Conservation (phyloP, 2,113 vertebrate species). For the Sander vitreus region DNA sequence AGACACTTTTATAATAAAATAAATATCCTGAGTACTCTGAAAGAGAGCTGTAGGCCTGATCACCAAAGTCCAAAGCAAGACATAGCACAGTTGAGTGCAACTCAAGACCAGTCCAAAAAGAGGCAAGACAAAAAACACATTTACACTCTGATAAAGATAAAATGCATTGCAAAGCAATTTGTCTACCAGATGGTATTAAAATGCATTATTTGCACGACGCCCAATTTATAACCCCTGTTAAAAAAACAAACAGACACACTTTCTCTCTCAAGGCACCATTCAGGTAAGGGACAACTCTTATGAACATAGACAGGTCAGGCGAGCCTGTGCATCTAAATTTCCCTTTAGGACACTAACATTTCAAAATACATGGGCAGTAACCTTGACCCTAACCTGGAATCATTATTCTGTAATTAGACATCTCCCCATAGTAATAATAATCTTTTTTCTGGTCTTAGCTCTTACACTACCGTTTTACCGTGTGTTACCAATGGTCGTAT, state of each 20-base stretch:
- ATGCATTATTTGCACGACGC: not conserved
- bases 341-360: constrained; percentile 5
- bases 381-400: constrained; percentile 27
- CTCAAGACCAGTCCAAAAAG: not conserved
- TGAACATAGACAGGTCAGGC: not conserved
- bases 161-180: constrained; percentile 13
- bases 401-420: constrained; percentile 1
- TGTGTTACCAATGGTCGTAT: not conserved
- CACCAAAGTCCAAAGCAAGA: not conserved
- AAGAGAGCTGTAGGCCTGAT: not conserved
- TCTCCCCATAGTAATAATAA: constrained; percentile 16
- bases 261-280: not conserved
- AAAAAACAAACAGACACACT: not conserved
- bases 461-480: not conserved
- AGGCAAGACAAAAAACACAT: not conserved
- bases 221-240: not conserved
- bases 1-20: not conserved
- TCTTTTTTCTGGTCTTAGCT: not conserved
- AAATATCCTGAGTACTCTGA: not conserved
- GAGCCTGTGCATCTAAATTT: constrained; percentile 18
- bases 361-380: not conserved
- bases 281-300: not conserved
- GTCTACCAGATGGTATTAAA: constrained; percentile 9
- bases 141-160: not conserved
- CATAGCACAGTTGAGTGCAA: not conserved